Evolutionary conservation across 2,888 invertebrate genomes (phyloP), one percentile per base, ranked within the genome.

Genomic region (Spodoptera exigua): DNA sequence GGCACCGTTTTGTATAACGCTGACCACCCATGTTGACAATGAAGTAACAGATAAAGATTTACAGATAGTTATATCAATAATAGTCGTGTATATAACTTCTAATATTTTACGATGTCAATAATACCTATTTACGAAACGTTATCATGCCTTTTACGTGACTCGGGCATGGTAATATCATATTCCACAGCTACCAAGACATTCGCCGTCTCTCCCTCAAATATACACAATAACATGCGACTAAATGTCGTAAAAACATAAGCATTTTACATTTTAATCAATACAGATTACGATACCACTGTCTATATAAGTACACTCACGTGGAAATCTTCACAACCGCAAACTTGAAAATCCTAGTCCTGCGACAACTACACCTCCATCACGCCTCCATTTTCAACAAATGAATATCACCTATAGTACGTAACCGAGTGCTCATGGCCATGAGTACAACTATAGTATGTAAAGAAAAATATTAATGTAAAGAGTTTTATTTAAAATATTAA

Each of bases 331-430:
- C 86, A 90, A 88, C 88, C 82, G 86, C 87, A 79, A 92, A 91
- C 88, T 88, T 89, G 89, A 91, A 92, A 90, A 90, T 86, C 83
- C 72, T 76, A 84, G 83, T 84, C 86, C 88, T 89, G 83, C 88
- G 86, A 89, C 89, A 88, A 89, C 85, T 84, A 87, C 85, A 84
- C 87, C 81, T 84, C 89, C 89, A 90, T 93, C 91, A 92, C 90
- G 89, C 89, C 90, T 89, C 92, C 93, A 94, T 93, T 91, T 93
- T 90, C 91, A 90, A 93, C 92, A 93, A 93, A 92, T 93, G 93
- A 93, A 90, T 89, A 88, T 79, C 83, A 79, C 57, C 70, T 69
- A 72, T 81, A 85, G 82, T 71, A 83, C 79, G 86, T 86, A 87
- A 84, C 79, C 74, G 54, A 66, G 62, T 67, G 54, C 57, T 59